These are phyloP conservation scores for Spea hammondii DNA, from an alignment of 2,797 vertebrate species.

Conservation along the genomic window DNA sequence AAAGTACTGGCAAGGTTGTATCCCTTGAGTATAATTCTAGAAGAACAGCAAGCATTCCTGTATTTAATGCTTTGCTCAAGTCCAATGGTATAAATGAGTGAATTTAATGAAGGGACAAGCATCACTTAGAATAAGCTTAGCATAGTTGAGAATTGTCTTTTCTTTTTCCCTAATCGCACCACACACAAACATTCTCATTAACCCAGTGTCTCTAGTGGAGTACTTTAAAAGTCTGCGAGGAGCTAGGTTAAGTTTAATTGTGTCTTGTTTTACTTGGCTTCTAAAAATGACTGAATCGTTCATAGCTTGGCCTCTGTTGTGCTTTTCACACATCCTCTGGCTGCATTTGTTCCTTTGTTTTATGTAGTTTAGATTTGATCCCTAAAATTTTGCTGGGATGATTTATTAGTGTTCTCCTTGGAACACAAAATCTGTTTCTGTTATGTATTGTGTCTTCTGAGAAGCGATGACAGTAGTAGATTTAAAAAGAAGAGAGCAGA, in stretches of 20 bases:
- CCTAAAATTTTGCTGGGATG: conserved; percentile 14
- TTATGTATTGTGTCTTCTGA: background rate
- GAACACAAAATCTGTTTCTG: conserved; percentile 9
- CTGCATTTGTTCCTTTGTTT: conserved; percentile 20
- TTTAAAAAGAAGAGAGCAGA: too few relatives aligned
- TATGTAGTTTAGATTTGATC: conserved; percentile 25
- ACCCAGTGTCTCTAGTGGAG: conserved; percentile 21
- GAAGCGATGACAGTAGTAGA: conserved; percentile 16
- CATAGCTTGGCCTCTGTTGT: conserved; percentile 26
- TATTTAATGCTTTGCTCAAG: too few relatives aligned
- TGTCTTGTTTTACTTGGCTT: conserved; percentile 31
- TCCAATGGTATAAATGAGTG: too few relatives aligned
- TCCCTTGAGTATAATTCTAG: too few relatives aligned
- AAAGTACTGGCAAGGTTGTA: too few relatives aligned
- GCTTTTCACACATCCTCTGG: conserved; percentile 40
- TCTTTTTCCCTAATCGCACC: conserved; percentile 23
- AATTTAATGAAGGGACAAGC: too few relatives aligned
- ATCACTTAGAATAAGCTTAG: too few relatives aligned
- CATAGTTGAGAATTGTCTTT: background rate
- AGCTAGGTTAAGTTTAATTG: conserved; percentile 24
- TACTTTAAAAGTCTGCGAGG: conserved; percentile 29
- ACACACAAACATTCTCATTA: conserved; percentile 40
- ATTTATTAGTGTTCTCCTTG: conserved; percentile 35
- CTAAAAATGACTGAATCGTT: conserved; percentile 12
- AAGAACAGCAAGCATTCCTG: too few relatives aligned